Evolutionary conservation across 2,113 vertebrate species (phyloP).

Genomic region (Chascanopsetta lugubris): DNA sequence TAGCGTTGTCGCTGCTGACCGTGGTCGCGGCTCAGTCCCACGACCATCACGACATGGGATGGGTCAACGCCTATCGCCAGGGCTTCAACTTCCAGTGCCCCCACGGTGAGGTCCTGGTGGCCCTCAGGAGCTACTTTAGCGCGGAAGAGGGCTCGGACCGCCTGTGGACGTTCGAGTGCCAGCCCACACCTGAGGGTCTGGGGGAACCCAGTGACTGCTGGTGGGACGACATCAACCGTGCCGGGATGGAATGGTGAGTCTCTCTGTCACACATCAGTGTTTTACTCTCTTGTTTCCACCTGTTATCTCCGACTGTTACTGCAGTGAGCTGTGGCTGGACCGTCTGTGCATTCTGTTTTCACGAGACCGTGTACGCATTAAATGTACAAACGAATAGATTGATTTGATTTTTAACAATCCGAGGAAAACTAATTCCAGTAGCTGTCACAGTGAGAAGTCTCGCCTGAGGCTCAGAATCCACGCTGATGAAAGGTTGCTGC

Average conservation of each 20-base stretch:
- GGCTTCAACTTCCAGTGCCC: conserved; percentile 98
- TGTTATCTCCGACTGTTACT: conserved; percentile 20
- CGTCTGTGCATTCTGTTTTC: conserved; percentile 8
- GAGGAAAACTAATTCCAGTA: neutral
- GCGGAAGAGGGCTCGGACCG: conserved; percentile 91
- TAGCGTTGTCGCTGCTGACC: conserved; percentile 78
- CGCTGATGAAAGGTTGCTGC: neutral
- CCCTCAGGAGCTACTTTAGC: conserved; percentile 90
- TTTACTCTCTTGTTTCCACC: neutral
- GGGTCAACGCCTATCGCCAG: conserved; percentile 91
- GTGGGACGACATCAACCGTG: conserved; percentile 98
- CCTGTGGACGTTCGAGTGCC: conserved; percentile 93
- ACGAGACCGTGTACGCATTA: no score
- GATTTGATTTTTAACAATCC: neutral
- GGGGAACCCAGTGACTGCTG: conserved; percentile 95
- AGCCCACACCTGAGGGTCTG: conserved; percentile 85
- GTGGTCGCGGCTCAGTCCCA: conserved; percentile 62
- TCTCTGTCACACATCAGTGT: neutral
- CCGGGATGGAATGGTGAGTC: conserved; percentile 91
- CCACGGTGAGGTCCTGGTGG: conserved; percentile 90
- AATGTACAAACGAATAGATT: no score
- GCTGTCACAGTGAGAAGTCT: neutral
- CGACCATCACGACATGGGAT: conserved; percentile 86
- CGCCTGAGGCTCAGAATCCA: neutral
- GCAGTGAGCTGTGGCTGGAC: neutral